Conservation (phyloP, 1,140 invertebrate genomes). For the Lutraria rhynchaena region DNA sequence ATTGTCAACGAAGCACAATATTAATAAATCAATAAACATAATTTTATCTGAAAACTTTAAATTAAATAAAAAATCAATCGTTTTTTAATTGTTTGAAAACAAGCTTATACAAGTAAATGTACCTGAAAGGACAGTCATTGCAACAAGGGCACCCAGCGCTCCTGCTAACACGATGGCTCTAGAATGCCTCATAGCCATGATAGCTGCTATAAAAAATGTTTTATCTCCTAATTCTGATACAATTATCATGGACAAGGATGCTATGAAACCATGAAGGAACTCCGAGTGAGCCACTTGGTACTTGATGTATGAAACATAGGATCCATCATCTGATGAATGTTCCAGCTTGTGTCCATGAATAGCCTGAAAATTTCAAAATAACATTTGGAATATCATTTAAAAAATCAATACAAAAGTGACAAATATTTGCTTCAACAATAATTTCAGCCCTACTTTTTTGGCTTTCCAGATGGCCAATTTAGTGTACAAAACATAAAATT, state of each 20-base stretch:
- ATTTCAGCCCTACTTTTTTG: no score
- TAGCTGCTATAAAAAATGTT: constrained; percentile 99
- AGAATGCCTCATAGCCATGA: constrained; percentile 99
- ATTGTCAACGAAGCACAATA: no score
- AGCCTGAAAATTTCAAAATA: constrained; percentile 26
- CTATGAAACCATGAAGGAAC: constrained; percentile 97
- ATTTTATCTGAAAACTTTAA: background rate
- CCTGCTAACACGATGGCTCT: constrained; percentile 95
- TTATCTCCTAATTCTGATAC: constrained; percentile 99
- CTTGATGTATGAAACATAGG: constrained; percentile 57
- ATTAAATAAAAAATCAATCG: no score
- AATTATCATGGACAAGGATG: constrained; percentile 96
- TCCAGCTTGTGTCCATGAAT: constrained; percentile 39
- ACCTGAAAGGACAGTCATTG: constrained; percentile 98
- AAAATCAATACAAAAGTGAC: no score
- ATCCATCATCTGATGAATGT: constrained; percentile 61
- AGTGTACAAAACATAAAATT: no score
- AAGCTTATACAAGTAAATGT: constrained; percentile 59
- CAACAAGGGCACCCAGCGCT: constrained; percentile 93
- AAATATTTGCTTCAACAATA: no score
- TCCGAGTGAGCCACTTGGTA: constrained; percentile 82
- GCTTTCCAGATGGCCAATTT: no score
- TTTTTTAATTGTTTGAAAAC: no score
- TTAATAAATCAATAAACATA: no score
- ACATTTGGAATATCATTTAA: no score